Evolutionary conservation across 2,113 vertebrate species (phyloP).

Genomic region (Prunella himalayana): DNA sequence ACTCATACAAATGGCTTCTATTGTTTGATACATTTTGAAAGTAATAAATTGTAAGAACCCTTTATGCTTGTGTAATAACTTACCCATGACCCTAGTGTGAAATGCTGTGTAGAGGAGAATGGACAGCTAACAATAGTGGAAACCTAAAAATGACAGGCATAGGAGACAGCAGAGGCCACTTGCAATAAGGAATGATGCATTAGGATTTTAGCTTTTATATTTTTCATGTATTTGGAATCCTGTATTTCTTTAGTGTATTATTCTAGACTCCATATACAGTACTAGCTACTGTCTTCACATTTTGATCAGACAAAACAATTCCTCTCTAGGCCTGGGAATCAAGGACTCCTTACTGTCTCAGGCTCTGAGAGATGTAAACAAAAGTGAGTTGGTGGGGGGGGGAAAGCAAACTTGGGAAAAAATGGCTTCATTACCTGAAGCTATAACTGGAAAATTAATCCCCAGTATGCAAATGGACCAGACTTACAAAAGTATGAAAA

Average conservation of each 20-base stretch:
- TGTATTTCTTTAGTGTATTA: neutral
- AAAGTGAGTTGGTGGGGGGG: neutral
- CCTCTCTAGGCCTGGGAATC: neutral
- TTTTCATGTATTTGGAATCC: neutral
- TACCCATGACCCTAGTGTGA: neutral
- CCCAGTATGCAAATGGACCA: neutral
- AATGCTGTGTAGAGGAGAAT: neutral
- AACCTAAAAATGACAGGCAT: neutral
- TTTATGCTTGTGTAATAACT: neutral
- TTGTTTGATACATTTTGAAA: neutral
- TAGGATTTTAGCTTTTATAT: neutral
- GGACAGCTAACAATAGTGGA: accelerated
- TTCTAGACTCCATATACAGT: neutral
- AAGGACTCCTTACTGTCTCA: neutral
- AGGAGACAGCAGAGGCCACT: neutral
- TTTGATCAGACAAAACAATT: neutral
- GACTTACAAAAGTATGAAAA: neutral
- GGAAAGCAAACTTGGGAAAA: neutral
- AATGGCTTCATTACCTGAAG: neutral
- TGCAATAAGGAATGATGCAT: neutral
- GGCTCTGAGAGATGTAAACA: neutral
- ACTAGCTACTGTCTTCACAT: neutral
- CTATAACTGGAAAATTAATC: neutral
- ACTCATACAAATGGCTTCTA: accelerated
- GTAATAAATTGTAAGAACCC: neutral